Percentiles rank a stretch among this genome's conserved stretches.
Evolutionary conservation across 1,140 invertebrate genomes (phyloP).

Genomic region (Euura lappo): DNA sequence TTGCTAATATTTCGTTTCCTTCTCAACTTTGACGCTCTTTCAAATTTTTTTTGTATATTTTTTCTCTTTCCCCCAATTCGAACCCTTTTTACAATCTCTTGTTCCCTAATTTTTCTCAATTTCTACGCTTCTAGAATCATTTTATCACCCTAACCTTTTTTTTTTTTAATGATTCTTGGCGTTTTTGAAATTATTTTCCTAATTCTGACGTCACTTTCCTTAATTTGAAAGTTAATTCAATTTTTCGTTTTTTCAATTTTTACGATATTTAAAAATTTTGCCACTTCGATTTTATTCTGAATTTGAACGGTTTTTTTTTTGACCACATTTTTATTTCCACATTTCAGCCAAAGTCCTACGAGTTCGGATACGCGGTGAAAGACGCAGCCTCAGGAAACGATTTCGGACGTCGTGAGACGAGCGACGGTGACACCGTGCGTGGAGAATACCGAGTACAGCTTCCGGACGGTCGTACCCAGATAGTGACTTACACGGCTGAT

Average conservation of each 20-base stretch:
- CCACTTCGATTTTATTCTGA: neutral
- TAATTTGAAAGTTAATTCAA: no score
- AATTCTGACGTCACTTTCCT: no score
- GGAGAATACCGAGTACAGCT: slow-evolving; percentile 78
- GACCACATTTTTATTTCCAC: neutral
- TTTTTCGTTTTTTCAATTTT: no score
- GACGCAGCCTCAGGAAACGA: slow-evolving; percentile 76
- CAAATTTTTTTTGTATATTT: no score
- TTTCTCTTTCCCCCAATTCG: no score
- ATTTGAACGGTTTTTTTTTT: neutral
- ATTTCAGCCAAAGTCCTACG: slow-evolving; percentile 76
- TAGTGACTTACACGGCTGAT: slow-evolving; percentile 79
- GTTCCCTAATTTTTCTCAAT: no score
- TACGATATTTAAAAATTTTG: no score
- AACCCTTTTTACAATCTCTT: no score
- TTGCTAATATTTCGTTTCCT: neutral
- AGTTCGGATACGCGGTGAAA: slow-evolving; percentile 80
- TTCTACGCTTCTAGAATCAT: no score
- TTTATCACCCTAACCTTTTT: no score
- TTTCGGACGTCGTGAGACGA: slow-evolving; percentile 72
- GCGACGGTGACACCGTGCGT: slow-evolving; percentile 73
- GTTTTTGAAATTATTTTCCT: no score
- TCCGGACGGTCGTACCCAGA: slow-evolving; percentile 75
- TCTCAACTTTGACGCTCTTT: neutral
- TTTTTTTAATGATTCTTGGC: no score